Conservation (phyloP, 2,888 invertebrate species). For the Cephonodes hylas region DNA sequence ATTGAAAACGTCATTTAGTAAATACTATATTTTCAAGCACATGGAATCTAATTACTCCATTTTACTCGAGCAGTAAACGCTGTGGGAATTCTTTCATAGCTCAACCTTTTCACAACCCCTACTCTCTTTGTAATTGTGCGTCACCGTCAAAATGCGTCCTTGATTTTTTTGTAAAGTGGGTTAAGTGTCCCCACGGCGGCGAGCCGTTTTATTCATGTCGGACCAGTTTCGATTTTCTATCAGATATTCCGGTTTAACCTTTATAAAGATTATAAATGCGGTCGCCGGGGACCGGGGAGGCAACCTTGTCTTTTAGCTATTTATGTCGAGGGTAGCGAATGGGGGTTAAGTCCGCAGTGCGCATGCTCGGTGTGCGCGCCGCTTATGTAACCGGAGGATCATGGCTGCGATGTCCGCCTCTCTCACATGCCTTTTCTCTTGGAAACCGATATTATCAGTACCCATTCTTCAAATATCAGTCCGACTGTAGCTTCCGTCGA, state of each 20-base stretch:
- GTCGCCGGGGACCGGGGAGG: conserved; percentile 73
- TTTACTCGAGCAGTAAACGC: background rate
- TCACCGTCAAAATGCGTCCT: background rate
- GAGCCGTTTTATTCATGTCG: conserved; percentile 42
- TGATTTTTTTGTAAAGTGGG: conserved; percentile 2
- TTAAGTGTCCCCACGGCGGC: conserved; percentile 3
- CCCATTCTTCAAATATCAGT: background rate
- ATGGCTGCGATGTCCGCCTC: conserved; percentile 46
- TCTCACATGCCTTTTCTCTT: conserved; percentile 39
- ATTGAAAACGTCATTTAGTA: background rate
- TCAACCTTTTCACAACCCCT: background rate
- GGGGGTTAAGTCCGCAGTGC: conserved; percentile 62
- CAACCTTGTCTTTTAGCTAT: conserved; percentile 80
- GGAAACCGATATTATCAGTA: conserved; percentile 19
- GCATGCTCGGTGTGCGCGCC: conserved; percentile 64
- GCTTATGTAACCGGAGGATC: conserved; percentile 70
- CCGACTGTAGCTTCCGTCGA: background rate
- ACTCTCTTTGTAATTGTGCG: background rate
- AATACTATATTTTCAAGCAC: background rate
- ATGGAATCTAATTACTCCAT: no score
- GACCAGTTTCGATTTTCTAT: conserved; percentile 68
- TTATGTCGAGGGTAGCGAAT: conserved; percentile 73
- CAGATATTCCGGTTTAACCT: conserved; percentile 77
- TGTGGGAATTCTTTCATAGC: background rate
- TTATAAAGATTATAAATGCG: conserved; percentile 78